Conservation (phyloP, 1,140 invertebrate species). For the Agrilus planipennis region DNA sequence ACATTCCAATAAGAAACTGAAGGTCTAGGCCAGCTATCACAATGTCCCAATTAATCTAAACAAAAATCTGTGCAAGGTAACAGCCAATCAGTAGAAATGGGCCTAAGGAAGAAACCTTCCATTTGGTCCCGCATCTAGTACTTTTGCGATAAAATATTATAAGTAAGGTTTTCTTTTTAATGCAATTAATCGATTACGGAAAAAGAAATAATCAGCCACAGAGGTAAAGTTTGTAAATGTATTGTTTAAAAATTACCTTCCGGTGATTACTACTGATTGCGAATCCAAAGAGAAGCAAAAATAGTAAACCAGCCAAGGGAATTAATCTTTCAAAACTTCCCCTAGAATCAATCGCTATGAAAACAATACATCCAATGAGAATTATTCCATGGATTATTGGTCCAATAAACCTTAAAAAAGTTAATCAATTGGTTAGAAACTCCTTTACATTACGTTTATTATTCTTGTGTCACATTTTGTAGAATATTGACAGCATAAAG, state of each 20-base stretch:
- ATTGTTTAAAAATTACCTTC: conserved; percentile 32
- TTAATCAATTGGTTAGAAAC: no score
- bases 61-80: conserved; percentile 6
- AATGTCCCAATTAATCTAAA: conserved; percentile 60
- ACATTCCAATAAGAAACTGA: conserved; percentile 76
- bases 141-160: not conserved
- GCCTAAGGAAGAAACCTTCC: not conserved
- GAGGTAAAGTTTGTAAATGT: no score
- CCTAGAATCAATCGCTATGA: conserved; percentile 51
- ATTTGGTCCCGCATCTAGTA: not conserved
- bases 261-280: conserved; percentile 51
- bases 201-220: no score
- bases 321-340: conserved; percentile 48
- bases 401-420: no score
- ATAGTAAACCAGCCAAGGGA: conserved; percentile 49
- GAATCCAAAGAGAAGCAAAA: conserved; percentile 41
- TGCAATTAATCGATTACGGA: no score
- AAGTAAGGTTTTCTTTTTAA: no score
- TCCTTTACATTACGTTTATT: no score
- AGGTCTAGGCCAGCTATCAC: conserved; percentile 69
- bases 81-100: not conserved
- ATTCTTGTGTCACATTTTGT: no score
- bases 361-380: conserved; percentile 37
- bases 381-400: not conserved
- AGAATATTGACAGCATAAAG: no score